These are phyloP conservation scores for Syngnathus floridae DNA, from an alignment of 2,113 vertebrate genomes.

Conservation along the genomic window DNA sequence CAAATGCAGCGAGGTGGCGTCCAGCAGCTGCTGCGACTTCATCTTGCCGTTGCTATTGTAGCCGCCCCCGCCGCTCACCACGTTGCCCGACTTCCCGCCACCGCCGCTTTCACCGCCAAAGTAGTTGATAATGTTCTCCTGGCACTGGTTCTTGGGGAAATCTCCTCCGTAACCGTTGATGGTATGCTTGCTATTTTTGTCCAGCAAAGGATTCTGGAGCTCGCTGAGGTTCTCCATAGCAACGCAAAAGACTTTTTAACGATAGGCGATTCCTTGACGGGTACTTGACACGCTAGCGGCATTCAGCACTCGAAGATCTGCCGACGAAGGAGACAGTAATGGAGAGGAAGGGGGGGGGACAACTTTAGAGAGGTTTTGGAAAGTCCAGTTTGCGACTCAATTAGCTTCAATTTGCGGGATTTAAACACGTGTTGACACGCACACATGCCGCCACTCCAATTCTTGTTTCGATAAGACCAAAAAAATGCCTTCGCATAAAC, in stretches of 20 bases:
- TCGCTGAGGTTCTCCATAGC: constrained; percentile 89
- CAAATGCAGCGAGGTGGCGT: constrained; percentile 90
- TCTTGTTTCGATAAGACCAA: background rate
- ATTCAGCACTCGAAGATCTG: constrained; percentile 46
- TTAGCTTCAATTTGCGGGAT: constrained; percentile 34
- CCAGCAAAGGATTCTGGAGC: constrained; percentile 86
- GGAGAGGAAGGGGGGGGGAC: constrained; percentile 13
- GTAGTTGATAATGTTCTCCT: constrained; percentile 91
- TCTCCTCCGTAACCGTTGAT: constrained; percentile 79
- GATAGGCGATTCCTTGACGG: constrained; percentile 14
- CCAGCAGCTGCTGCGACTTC: constrained; percentile 85
- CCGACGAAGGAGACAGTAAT: constrained; percentile 36
- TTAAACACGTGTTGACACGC: constrained; percentile 10
- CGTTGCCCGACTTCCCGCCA: constrained; percentile 44
- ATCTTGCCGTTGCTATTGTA: constrained; percentile 65
- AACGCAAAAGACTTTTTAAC: constrained; percentile 15
- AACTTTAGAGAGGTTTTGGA: constrained; percentile 27
- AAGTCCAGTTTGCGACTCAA: constrained; percentile 27
- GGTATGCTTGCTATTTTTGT: constrained; percentile 79
- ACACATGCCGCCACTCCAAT: background rate
- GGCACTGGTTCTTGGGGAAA: constrained; percentile 78
- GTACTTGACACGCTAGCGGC: constrained; percentile 18
- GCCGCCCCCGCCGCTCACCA: constrained; percentile 47
- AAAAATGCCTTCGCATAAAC: background rate
- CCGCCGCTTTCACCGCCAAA: constrained; percentile 75